Percentiles rank a stretch among this genome's conserved stretches.
Conservation (phyloP, 2,113 vertebrate species). For the Columba livia region DNA sequence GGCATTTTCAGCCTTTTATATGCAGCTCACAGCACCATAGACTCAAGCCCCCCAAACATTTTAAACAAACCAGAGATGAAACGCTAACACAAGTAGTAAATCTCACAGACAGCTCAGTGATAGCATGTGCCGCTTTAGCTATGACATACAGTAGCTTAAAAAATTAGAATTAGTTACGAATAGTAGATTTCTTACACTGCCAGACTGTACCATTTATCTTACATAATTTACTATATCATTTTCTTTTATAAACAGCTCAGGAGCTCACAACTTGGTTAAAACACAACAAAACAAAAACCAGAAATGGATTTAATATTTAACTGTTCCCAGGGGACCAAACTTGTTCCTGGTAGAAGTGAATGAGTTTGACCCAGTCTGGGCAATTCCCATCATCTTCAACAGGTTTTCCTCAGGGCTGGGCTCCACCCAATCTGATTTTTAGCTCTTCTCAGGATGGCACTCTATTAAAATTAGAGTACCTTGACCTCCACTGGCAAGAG, state of each 20-base stretch:
- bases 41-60: slow-evolving; percentile 26
- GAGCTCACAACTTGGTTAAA: slow-evolving; percentile 28
- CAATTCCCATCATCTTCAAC: slow-evolving; percentile 17
- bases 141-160: slow-evolving; percentile 55
- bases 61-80: slow-evolving; percentile 58
- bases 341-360: slow-evolving; percentile 1
- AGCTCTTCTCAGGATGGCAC: not conserved
- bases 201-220: slow-evolving; percentile 50
- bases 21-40: slow-evolving; percentile 7
- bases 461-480: slow-evolving; percentile 28
- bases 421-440: not conserved
- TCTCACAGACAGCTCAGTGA: slow-evolving; percentile 63
- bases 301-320: slow-evolving; percentile 55
- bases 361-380: slow-evolving; percentile 26
- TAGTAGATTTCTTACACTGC: slow-evolving; percentile 62
- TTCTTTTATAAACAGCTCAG: slow-evolving; percentile 65
- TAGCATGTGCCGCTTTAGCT: slow-evolving; percentile 67
- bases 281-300: slow-evolving; percentile 47
- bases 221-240: slow-evolving; percentile 60
- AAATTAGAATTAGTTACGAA: slow-evolving; percentile 72
- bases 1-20: not conserved
- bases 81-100: slow-evolving; percentile 62
- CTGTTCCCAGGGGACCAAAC: not conserved
- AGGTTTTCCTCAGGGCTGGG: not conserved
- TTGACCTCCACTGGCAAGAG: slow-evolving; percentile 12